Conservation (phyloP, 2,888 invertebrate species). For the Dugesia japonica region DNA sequence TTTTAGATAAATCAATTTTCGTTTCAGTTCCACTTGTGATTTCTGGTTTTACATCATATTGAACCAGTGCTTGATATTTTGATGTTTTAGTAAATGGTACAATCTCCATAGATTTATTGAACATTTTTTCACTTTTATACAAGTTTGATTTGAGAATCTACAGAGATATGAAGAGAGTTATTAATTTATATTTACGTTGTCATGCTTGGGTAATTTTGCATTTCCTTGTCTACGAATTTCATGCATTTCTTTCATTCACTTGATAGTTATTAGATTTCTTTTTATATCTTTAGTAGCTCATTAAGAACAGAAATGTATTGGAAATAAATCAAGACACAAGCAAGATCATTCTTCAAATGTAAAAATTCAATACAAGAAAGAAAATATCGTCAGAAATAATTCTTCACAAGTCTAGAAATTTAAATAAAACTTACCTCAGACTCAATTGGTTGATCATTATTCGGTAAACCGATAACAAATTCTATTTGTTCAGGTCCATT, state of each 20-base stretch:
- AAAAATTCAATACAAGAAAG: background rate
- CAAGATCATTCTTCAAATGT: background rate
- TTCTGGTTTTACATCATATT: background rate
- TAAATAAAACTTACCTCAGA: background rate
- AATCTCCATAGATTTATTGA: slow-evolving; percentile 14
- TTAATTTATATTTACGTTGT: background rate
- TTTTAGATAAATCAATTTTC: background rate
- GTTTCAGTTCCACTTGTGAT: background rate
- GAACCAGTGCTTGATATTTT: background rate
- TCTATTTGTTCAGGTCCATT: background rate
- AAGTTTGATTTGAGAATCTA: background rate
- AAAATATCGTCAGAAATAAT: background rate
- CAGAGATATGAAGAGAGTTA: background rate
- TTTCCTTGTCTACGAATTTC: background rate
- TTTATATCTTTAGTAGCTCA: background rate
- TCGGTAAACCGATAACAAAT: background rate
- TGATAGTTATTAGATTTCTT: background rate
- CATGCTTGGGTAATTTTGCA: slow-evolving; percentile 8
- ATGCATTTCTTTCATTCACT: background rate
- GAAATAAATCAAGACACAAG: background rate
- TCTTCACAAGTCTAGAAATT: background rate
- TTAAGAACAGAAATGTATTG: background rate
- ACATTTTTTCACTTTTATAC: background rate
- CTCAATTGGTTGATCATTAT: background rate
- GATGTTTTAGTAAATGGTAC: background rate